Evolutionary conservation across 1,140 invertebrate species (phyloP), one percentile per base, ranked within the genome.

Genomic region (Megathymus violae): DNA sequence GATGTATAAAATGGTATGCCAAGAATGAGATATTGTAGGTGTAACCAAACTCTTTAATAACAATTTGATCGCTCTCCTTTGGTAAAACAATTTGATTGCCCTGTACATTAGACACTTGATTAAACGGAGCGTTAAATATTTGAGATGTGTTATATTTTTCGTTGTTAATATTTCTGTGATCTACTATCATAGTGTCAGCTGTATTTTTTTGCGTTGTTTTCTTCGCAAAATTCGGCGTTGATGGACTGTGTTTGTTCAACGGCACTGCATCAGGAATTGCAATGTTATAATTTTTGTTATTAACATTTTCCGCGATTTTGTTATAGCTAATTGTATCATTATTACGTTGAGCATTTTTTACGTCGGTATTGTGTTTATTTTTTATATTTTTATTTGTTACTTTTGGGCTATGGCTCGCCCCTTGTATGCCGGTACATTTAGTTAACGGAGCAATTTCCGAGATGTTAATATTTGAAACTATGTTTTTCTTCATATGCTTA

Each of bases 401-500:
- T 7, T 31, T 31, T 9, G 27, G 27, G 9, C 7, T 31, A 31
- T 9, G 27, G 1, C 27, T 31, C 4, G 27, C 1, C 1, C 27
- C 1, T 31, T 4, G 4, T 31, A 31, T 31, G 9, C 4, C 27
- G 9, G 27, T 31, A 31, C 3, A 31, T 31, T 31, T 31, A 9
- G 4, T 31, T 31, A 31, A 31, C 10, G 16, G 1, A 11, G 16
- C 10, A 10, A 1, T 44, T 22, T 48, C 36, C 1, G n/a, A n/a
- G 6, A 44, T 3, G 13, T 59, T 22, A 7, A n/a, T 19, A 22
- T 52, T 63, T 1, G 7, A n/a, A n/a, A n/a, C n/a, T n/a, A n/a
- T 50, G 34, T 44, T 7, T 51, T 27, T 56, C 60, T 4, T 38
- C n/a, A 25, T 19, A 44, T 70, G 62, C 4, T 11, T 36, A 0